These are phyloP conservation scores for Isaurus tuberculatus DNA, from an alignment of 92 coral and sea anemone species.

Conservation along the genomic window DNA sequence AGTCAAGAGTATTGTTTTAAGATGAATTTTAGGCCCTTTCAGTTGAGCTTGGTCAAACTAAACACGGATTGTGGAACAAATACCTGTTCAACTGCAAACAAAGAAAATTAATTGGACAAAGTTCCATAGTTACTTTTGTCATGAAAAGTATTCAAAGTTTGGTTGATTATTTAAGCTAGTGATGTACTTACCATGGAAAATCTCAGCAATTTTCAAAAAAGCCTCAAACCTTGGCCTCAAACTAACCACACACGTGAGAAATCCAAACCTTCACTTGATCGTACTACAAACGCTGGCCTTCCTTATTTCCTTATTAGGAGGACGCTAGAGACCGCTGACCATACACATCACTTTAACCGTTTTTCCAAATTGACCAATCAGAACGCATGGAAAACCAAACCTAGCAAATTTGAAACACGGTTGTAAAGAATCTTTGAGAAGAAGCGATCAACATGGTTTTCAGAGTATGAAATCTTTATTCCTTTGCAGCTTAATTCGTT, in stretches of 20 bases:
- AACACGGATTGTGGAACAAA: neutral
- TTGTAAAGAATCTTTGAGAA: neutral
- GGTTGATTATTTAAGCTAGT: neutral
- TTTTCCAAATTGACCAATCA: slow-evolving; percentile 33
- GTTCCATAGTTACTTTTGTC: neutral
- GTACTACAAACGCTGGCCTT: neutral
- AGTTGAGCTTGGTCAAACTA: neutral
- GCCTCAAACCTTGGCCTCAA: too few species aligned
- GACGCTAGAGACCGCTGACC: slow-evolving; percentile 5
- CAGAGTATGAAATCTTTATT: neutral
- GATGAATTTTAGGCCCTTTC: neutral
- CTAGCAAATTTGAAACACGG: neutral
- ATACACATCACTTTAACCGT: neutral
- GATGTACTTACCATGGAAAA: slow-evolving; percentile 24
- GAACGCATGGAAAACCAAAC: neutral
- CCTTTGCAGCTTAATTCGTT: neutral
- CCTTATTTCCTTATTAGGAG: neutral
- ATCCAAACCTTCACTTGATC: neutral
- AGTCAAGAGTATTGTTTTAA: neutral
- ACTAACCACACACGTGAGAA: neutral
- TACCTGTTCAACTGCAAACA: slow-evolving; percentile 33
- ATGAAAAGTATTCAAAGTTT: neutral
- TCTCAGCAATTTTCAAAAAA: neutral
- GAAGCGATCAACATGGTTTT: slow-evolving; percentile 24
- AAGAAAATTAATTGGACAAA: slow-evolving; percentile 2